phyloP scores from a whole-genome alignment of 2,797 vertebrate species.

The Mycteria americana region DNA sequence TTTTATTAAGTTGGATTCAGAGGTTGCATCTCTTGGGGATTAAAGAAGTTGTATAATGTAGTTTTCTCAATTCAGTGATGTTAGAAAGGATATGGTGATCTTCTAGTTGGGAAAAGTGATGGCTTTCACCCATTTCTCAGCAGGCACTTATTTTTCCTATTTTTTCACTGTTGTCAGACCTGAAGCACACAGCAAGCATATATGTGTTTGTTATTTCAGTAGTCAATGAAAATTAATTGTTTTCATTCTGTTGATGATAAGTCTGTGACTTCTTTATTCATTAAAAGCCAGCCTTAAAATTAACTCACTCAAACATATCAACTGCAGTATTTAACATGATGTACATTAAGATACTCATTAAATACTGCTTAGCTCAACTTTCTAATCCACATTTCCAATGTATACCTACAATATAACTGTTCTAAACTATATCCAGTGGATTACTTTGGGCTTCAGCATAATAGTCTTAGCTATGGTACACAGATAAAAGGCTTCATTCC shows the following conservation, averaged over 20 bases:
- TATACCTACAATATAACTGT: background rate
- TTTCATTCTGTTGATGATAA: background rate
- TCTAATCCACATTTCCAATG: background rate
- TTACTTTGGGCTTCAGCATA: background rate
- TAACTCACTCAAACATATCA: background rate
- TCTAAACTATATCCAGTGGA: background rate
- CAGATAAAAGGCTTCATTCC: background rate
- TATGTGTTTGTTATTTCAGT: background rate
- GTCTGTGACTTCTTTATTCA: background rate
- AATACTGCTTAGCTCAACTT: background rate
- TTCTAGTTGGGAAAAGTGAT: background rate
- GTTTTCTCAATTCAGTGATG: background rate
- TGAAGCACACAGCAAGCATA: background rate
- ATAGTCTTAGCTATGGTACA: background rate
- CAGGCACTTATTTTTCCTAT: background rate
- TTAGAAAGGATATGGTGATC: background rate
- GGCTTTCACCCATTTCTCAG: background rate
- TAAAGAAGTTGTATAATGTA: background rate
- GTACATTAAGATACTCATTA: background rate
- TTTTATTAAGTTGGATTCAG: slow-evolving; percentile 30
- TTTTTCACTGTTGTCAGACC: background rate
- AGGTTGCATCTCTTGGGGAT: background rate
- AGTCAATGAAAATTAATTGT: background rate
- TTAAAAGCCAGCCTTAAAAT: background rate
- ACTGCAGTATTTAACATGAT: background rate